Evolutionary conservation across 2,797 vertebrate species (phyloP).

Genomic region (Thaleichthys pacificus): DNA sequence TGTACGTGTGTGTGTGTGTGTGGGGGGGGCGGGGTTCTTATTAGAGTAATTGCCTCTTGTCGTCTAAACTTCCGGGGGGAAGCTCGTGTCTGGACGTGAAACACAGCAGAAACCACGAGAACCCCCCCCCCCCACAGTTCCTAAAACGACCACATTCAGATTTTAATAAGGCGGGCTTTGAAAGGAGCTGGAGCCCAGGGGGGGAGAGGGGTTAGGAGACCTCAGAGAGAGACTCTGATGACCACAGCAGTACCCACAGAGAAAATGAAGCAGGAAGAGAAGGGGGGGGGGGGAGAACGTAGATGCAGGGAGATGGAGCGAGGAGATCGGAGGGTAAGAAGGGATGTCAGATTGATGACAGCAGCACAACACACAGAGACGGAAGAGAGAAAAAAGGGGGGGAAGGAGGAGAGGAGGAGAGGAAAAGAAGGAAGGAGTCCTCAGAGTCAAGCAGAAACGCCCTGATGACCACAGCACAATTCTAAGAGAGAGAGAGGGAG

Average conservation of each 20-base stretch:
- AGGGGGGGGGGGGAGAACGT: not conserved
- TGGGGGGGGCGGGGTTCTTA: conserved; percentile 27
- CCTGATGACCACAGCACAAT: not conserved
- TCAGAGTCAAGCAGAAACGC: not conserved
- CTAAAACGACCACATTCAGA: conserved; percentile 39
- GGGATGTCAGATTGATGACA: not conserved
- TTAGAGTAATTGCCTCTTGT: conserved; percentile 59
- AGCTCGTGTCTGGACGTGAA: conserved; percentile 35
- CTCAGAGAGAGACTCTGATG: conserved; percentile 22
- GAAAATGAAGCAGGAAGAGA: not conserved
- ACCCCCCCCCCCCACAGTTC: conserved; percentile 27
- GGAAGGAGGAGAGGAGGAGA: not conserved
- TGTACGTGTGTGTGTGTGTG: no score
- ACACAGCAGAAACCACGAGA: conserved; percentile 31
- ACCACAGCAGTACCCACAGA: conserved; percentile 26
- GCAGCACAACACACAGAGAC: no score
- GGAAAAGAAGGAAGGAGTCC: not conserved
- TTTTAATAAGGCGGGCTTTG: conserved; percentile 56
- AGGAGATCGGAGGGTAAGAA: not conserved
- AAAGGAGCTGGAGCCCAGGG: conserved; percentile 41
- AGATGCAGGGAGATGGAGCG: not conserved
- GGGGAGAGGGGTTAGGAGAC: conserved; percentile 18
- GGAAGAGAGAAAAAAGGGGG: not conserved
- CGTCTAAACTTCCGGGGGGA: conserved; percentile 42
- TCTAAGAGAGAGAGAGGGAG: not conserved